Base-by-base conservation (phyloP, 1,140 invertebrate species). In the Heliconius eleuchia region DNA sequence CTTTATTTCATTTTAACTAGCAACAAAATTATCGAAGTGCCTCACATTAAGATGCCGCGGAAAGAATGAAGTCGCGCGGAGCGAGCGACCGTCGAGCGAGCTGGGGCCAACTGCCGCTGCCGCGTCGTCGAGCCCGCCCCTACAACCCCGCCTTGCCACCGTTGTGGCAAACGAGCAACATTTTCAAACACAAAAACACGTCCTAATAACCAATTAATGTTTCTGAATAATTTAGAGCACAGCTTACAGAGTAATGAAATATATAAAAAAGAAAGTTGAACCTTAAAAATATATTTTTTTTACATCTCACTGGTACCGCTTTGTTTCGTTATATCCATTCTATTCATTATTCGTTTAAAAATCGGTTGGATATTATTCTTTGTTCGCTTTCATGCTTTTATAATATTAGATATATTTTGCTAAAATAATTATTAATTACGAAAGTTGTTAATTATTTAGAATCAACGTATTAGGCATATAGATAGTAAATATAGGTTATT, bases 81-180 rank as follows among this genome's bases (percentile, higher is more conserved):
- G 82, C 89, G 91, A 85, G 87, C 90, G 86, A 82, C 75, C 87
- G 86, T 66, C 83, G 76, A 37, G 80, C 77, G 82, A 83, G 83
- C 85, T 82, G 72, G 80, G 80, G 82, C 82, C 83, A 82, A 94
- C 92, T 94, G 92, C 86, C 91, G 91, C 84, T 78, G 81, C 80
- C 83, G 81, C 80, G 82, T 79, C 81, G 84, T 73, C 80, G 78
- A 86, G 82, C 86, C 87, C 86, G 85, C 88, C 87, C 87, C 87
- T 84, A 83, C 84, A 79, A 80, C 86, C 86, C 87, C 88, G 84
- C 85, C 83, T 87, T 79, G 83, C 82, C 84, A 84, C 80, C 81
- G 80, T 82, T 82, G 76, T 85, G 81, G 80, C 85, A 86, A 81
- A 83, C 80, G 81, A 84, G 83, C 78, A 85, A 84, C 85, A 85